A percentile compares a stretch with the other conserved stretches of the same genome.
These are phyloP conservation scores for Oncorhynchus masou DNA, from an alignment of 2,113 vertebrate genomes.

Conservation along the genomic window DNA sequence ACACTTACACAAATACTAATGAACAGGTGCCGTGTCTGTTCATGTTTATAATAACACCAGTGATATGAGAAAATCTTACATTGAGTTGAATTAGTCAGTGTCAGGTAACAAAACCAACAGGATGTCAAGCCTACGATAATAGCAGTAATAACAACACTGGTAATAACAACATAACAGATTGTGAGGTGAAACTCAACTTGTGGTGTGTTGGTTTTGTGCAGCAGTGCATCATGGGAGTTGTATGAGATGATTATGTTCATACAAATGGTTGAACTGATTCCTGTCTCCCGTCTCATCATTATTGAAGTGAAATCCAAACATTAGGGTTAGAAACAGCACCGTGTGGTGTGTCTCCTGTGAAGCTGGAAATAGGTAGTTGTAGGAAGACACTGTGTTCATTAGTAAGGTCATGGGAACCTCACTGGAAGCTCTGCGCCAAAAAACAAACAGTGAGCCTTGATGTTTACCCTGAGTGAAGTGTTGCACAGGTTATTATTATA, in stretches of 20 bases:
- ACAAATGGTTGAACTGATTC: no score
- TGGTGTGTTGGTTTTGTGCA: not conserved
- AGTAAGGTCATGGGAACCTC: constrained; percentile 35
- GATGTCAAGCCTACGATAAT: no score
- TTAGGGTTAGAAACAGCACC: not conserved
- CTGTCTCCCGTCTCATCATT: no score
- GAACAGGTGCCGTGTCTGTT: constrained; percentile 19
- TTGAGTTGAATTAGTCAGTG: not conserved
- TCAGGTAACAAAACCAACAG: not conserved
- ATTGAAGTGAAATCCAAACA: not conserved
- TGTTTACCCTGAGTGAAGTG: constrained; percentile 62
- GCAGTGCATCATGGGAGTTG: no score
- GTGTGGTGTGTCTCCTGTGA: not conserved
- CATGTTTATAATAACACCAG: constrained; percentile 23
- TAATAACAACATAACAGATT: not conserved
- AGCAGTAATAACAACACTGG: no score
- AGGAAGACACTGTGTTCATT: constrained; percentile 27
- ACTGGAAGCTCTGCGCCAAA: constrained; percentile 53
- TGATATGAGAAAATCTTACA: no score
- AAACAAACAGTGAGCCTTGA: constrained; percentile 59
- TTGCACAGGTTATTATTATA: constrained; percentile 60
- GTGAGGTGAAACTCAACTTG: not conserved
- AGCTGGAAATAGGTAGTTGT: not conserved
- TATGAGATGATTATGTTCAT: no score
- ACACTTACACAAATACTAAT: not conserved